Evolutionary conservation across 2,113 vertebrate genomes (phyloP), one percentile per base, ranked within the genome.

Genomic region (Oreochromis aureus): DNA sequence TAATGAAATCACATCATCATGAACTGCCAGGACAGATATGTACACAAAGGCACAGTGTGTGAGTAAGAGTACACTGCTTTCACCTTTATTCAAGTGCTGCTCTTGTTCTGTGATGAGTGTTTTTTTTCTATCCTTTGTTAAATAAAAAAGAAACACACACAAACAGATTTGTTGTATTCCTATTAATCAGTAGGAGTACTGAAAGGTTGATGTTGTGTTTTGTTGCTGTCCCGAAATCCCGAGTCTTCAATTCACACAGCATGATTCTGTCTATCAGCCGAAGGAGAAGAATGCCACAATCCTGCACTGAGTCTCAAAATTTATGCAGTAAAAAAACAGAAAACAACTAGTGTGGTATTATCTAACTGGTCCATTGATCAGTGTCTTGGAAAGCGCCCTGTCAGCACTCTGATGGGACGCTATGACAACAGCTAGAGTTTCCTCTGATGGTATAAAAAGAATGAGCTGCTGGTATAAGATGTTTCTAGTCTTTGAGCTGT

Each of bases 361-460:
- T 89, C 89, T 92, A 86, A 87, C 91, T 80, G 92, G 79, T 41
- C 90, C 90, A 95, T 94, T 95, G 93, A 95, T 95, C 94, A 92
- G 44, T 82, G 87, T 91, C 90, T 88, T 53, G 41, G 88, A 93
- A 95, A 94, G n/a, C 79, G 73, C 90, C 18, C 53, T 8, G 78
- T 96, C 95, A 95, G 95, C 94, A 90, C 79, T 92, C 91, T 81
- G 90, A 92, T 85, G 86, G 95, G 92, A 93, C 79, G 58, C 76
- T 79, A 89, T 92, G 93, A 91, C 90, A 89, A 92, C 92, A 93
- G 89, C 93, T 95, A 91, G 92, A 93, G 90, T 96, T 95, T 95
- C 94, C 84, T 92, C n/a, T 89, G 85, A 76, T 92, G 92, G 91
- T 95, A 94, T 92, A 94, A 94, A 94, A 95, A 95, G 92, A 92